phyloP scores from a whole-genome alignment of 2,113 vertebrate genomes.

The Sebastes fasciatus region DNA sequence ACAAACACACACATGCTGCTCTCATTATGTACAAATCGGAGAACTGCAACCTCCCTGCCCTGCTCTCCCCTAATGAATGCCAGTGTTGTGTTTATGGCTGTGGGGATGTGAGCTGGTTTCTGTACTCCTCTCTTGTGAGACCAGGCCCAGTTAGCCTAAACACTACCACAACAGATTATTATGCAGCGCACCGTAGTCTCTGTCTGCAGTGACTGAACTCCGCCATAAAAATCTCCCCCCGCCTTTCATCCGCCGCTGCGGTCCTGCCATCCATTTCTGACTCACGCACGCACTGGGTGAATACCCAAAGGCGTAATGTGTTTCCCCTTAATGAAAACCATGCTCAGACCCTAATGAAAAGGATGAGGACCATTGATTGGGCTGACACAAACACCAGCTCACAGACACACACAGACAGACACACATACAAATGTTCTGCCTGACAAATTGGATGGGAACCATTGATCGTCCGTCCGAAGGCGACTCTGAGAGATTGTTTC shows the following conservation, averaged over 20 bases:
- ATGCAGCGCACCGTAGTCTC: constrained; percentile 60
- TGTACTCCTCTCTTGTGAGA: constrained; percentile 67
- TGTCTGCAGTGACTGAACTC: constrained; percentile 67
- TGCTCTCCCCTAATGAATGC: constrained; percentile 74
- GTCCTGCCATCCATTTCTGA: constrained; percentile 70
- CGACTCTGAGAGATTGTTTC: constrained; percentile 65
- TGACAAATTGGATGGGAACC: constrained; percentile 67
- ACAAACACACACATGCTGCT: constrained; percentile 68
- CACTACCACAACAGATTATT: constrained; percentile 73
- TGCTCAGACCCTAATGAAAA: constrained; percentile 78
- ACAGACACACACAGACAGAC: constrained; percentile 37
- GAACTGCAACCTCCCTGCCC: constrained; percentile 63
- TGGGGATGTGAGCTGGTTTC: constrained; percentile 68
- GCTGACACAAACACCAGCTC: constrained; percentile 63
- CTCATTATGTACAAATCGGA: constrained; percentile 78
- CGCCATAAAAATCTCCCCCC: constrained; percentile 52
- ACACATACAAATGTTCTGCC: constrained; percentile 59
- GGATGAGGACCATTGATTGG: constrained; percentile 77
- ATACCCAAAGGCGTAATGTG: constrained; percentile 72
- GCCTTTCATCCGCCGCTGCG: constrained; percentile 58
- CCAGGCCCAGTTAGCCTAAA: constrained; percentile 71
- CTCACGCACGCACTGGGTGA: constrained; percentile 59
- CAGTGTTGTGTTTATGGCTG: constrained; percentile 75
- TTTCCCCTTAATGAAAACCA: constrained; percentile 79
- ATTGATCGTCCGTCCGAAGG: constrained; percentile 73